Evolutionary conservation across 2,888 invertebrate genomes (phyloP).

Genomic region (Hemaris fuciformis): DNA sequence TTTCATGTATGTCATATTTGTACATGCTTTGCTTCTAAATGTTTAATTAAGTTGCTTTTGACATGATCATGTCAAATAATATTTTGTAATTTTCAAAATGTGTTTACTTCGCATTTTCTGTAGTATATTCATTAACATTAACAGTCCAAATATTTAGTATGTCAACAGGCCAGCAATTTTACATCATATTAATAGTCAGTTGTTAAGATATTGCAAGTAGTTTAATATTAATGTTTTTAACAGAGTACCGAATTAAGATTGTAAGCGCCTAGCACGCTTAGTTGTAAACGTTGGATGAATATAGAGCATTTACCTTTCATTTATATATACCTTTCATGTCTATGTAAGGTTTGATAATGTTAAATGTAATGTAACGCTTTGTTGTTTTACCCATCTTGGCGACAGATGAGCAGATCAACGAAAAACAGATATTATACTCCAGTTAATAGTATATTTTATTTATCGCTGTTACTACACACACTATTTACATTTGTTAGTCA

Average conservation of each 20-base stretch:
- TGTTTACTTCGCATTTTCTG: neutral
- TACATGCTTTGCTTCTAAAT: neutral
- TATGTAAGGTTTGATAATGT: neutral
- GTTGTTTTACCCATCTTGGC: neutral
- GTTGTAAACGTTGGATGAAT: conserved; percentile 1
- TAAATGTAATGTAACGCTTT: too few species aligned
- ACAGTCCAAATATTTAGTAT: conserved; percentile 33
- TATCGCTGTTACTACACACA: neutral
- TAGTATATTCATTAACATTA: conserved; percentile 25
- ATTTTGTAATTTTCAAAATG: neutral
- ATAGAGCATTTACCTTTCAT: neutral
- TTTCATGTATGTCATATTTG: neutral
- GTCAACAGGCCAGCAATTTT: conserved; percentile 52
- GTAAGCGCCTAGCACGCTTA: neutral
- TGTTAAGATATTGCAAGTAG: conserved; percentile 19
- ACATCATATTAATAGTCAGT: conserved; percentile 39
- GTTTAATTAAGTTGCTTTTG: neutral
- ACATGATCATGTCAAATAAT: neutral
- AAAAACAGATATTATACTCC: neutral
- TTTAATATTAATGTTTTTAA: conserved; percentile 38
- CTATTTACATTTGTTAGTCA: neutral
- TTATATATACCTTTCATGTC: neutral
- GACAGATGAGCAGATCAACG: neutral
- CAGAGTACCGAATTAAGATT: conserved; percentile 44
- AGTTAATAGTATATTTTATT: neutral